Base-by-base conservation (phyloP, 2,888 invertebrate species). In the Phragmatobia fuliginosa region DNA sequence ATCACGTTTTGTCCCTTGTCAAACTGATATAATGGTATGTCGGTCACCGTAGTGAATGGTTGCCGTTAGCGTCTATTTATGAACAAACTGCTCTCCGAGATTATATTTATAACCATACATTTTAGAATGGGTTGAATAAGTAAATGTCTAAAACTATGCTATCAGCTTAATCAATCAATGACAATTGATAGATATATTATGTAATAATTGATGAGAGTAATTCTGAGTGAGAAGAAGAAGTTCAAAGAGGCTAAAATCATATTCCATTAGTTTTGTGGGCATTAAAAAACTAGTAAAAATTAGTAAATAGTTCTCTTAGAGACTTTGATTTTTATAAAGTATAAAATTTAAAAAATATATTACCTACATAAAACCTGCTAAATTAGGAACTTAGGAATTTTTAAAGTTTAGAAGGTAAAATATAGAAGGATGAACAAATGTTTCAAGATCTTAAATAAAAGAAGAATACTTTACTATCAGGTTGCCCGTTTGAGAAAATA, bases 1-100 rank as follows among this genome's bases (percentile, higher is more conserved):
- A 74, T 77, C 73, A 76, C 75, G 79, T 73, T 76, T 70, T 71
- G 73, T 73, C 65, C 41, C 41, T 68, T 56, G n/a, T 59, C 41
- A 68, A 73, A 64, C 62, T 65, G 72, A 76, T 66, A 72, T 68
- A 65, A 62, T 66, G 56, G 58, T 70, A 72, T 66, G 66, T 71
- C 67, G 77, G 75, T 77, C 72, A 67, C 62, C 59, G 36, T 25
- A 67, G 70, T 70, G 71, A 71, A 71, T 60, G 67, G 62, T 64
- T 75, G 63, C 63, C 67, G 62, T 52, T 52, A 68, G 8, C 58
- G 38, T 58, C 21, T 58, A 38, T 58, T 66, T 36, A 14, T 36
- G 28, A 58, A 38, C 38, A 31, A 36, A 41, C 58, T 59, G 14
- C 6, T 31, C 7, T 21, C 11, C 32, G 59, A 28, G 32, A 59